A percentile compares a stretch with the other conserved stretches of the same genome.
Evolutionary conservation across 2,113 vertebrate genomes (phyloP).

Genomic region (Epinephelus moara): DNA sequence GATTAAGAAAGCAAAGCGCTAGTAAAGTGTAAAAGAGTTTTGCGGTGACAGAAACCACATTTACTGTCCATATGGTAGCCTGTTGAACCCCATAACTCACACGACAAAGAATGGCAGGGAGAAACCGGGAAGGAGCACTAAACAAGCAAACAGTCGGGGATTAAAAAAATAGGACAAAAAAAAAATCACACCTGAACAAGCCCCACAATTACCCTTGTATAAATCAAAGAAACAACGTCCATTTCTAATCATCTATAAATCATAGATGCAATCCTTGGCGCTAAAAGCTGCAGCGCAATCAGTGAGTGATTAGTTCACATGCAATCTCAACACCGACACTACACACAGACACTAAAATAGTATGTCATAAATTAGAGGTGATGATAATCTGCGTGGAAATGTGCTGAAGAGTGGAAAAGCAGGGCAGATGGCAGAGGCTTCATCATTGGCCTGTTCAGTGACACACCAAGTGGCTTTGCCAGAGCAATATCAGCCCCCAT

Average conservation of each 20-base stretch:
- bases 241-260: conserved; percentile 35
- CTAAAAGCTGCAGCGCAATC: conserved; percentile 31
- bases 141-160: conserved; percentile 22
- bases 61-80: conserved; percentile 82
- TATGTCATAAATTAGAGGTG: conserved; percentile 67
- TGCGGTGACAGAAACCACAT: conserved; percentile 71
- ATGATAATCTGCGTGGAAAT: conserved; percentile 53
- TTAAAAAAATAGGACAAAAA: background rate
- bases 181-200: conserved; percentile 4
- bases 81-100: conserved; percentile 81
- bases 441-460: conserved; percentile 72
- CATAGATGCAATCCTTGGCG: conserved; percentile 9
- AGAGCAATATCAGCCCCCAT: conserved; percentile 77
- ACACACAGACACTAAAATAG: conserved; percentile 56
- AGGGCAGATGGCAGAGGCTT: conserved; percentile 83
- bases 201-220: conserved; percentile 16
- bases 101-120: conserved; percentile 65
- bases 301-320: conserved; percentile 54
- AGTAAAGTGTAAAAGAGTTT: conserved; percentile 76
- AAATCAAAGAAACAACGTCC: conserved; percentile 38
- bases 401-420: conserved; percentile 66
- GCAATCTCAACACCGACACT: conserved; percentile 20
- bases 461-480: conserved; percentile 75
- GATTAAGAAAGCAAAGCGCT: conserved; percentile 82
- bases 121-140: conserved; percentile 41